A percentile compares a stretch with the other conserved stretches of the same genome.
phyloP scores from a whole-genome alignment of 1,140 invertebrate genomes.

The Meloidogyne exigua region DNA sequence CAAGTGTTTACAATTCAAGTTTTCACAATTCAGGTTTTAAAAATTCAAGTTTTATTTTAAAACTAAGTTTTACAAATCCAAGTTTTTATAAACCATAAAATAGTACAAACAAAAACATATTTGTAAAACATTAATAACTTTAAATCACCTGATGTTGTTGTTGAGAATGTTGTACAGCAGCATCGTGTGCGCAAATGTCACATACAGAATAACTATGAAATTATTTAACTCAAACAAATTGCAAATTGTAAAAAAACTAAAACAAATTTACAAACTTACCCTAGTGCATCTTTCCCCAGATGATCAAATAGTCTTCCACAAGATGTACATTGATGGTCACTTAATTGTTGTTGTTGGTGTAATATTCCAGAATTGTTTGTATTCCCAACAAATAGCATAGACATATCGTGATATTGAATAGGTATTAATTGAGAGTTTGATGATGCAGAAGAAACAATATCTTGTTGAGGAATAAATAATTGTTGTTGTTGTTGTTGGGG shows the following conservation, averaged over 20 bases:
- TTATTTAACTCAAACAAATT: background rate
- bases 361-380: background rate
- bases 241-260: background rate
- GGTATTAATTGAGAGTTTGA: background rate
- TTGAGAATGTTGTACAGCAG: background rate
- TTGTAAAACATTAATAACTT: background rate
- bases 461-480: background rate
- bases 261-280: constrained; percentile 4
- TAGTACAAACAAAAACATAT: too few species aligned
- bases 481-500: too few species aligned
- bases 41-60: too few species aligned
- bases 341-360: background rate
- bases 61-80: too few species aligned
- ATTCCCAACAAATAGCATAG: background rate
- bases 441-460: background rate
- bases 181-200: background rate
- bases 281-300: constrained; percentile 34
- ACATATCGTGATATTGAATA: background rate
- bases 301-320: constrained; percentile 35
- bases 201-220: constrained; percentile 6
- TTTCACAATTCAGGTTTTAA: too few species aligned
- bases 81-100: too few species aligned
- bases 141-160: constrained; percentile 1
- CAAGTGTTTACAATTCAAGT: too few species aligned
- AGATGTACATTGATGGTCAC: constrained; percentile 37